A percentile compares a stretch with the other conserved stretches of the same genome.
Conservation (phyloP, 2,888 invertebrate genomes). For the Rhagonycha fulva region DNA sequence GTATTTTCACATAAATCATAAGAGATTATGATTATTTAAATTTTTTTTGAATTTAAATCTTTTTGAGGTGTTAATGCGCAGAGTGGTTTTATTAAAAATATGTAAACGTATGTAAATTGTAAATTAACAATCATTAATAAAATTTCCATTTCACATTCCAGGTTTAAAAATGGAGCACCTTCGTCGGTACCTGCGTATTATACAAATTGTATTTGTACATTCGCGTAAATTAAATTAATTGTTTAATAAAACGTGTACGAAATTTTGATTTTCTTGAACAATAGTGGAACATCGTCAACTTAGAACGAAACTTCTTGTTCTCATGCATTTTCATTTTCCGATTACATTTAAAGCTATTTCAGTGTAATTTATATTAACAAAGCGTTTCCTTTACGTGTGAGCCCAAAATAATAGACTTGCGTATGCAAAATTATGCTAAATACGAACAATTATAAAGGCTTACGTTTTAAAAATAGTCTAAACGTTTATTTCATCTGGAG, state of each 20-base stretch:
- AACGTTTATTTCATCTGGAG: not conserved
- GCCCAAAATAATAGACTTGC: not conserved
- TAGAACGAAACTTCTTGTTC: not conserved
- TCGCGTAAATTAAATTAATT: not conserved
- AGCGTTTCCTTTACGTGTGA: not conserved
- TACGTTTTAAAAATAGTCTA: not conserved
- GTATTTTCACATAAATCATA: not conserved
- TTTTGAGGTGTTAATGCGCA: not conserved
- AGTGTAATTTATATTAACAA: constrained; percentile 1
- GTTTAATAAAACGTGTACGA: not conserved
- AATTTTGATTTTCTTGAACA: not conserved
- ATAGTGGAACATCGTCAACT: not conserved
- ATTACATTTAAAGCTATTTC: not conserved
- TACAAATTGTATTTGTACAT: not conserved
- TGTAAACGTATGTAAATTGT: not conserved
- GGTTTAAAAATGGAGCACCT: not conserved
- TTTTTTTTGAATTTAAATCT: not conserved
- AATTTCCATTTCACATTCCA: not conserved
- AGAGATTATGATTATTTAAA: not conserved
- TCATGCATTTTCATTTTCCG: not conserved
- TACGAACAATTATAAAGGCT: not conserved
- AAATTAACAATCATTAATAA: not conserved
- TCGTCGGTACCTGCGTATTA: not conserved
- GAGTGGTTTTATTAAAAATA: not conserved
- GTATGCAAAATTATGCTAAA: not conserved